A percentile compares a stretch with the other conserved stretches of the same genome.
Evolutionary conservation across 2,113 vertebrate species (phyloP).

Genomic region (Parotia lawesii): DNA sequence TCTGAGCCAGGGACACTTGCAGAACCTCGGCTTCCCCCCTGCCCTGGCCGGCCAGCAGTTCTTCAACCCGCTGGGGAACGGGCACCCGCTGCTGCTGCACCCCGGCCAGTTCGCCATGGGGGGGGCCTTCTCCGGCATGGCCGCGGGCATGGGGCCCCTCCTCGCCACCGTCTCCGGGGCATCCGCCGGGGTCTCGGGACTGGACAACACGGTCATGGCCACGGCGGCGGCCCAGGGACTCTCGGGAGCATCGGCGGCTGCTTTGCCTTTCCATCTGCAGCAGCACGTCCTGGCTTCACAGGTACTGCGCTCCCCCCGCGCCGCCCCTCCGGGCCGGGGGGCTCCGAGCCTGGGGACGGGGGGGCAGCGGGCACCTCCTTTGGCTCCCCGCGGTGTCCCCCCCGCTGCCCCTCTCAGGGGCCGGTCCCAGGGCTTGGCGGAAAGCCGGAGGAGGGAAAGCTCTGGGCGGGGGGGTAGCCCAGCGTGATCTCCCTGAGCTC

Average conservation of each 20-base stretch:
- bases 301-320: conserved; percentile 67
- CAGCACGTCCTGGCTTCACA: conserved; percentile 96
- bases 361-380: background rate
- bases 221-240: conserved; percentile 87
- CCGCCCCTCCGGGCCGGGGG: too few relatives aligned
- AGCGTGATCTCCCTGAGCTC: background rate
- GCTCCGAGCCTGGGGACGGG: background rate
- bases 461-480: background rate
- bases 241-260: conserved; percentile 75
- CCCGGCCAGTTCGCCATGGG: conserved; percentile 96
- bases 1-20: conserved; percentile 82
- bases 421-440: fast-evolving
- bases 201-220: conserved; percentile 85
- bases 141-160: conserved; percentile 88
- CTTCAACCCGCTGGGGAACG: conserved; percentile 86
- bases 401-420: too few relatives aligned
- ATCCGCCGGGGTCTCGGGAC: conserved; percentile 80
- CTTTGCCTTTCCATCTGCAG: conserved; percentile 94
- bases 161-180: conserved; percentile 89
- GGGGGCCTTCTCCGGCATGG: conserved; percentile 92
- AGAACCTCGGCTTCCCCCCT: conserved; percentile 89
- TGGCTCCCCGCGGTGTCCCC: background rate
- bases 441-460: background rate
- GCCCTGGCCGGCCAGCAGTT: conserved; percentile 91
- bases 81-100: conserved; percentile 92